Percentiles rank a stretch among this genome's conserved stretches.
These are phyloP conservation scores for Trinorchestia longiramus DNA, from an alignment of 1,140 invertebrate genomes.

Conservation along the genomic window DNA sequence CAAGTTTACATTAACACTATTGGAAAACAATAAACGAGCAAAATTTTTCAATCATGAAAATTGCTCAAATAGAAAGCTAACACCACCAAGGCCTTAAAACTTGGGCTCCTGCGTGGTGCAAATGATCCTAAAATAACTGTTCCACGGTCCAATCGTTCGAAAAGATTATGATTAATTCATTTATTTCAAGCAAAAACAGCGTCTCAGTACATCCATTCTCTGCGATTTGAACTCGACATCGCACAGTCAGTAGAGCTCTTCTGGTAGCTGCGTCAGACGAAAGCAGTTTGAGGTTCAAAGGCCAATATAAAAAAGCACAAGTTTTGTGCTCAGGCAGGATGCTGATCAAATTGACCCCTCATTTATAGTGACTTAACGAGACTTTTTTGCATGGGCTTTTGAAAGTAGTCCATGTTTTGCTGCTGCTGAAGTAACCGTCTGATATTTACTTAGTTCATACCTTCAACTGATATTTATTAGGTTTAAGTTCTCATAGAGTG, in stretches of 20 bases:
- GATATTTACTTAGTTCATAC: conserved; percentile 9
- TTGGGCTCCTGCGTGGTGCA: too few species aligned
- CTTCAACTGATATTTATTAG: background rate
- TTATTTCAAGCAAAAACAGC: background rate
- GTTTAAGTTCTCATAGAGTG: background rate
- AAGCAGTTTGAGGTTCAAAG: background rate
- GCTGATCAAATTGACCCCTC: background rate
- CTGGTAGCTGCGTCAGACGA: background rate
- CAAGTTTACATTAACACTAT: background rate
- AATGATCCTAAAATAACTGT: background rate
- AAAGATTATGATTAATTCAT: background rate
- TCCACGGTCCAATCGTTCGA: background rate
- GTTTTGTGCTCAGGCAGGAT: background rate
- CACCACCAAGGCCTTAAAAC: too few species aligned
- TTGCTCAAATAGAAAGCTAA: too few species aligned
- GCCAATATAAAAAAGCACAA: background rate
- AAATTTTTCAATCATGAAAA: background rate
- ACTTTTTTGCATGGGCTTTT: background rate
- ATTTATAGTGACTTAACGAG: background rate
- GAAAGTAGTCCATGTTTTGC: background rate
- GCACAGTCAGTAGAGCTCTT: background rate
- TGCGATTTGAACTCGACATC: background rate
- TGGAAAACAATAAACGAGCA: background rate
- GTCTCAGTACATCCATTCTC: background rate
- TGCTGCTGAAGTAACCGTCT: background rate